Percentiles rank a stretch among this genome's conserved stretches.
Conservation (phyloP, 2,888 invertebrate species). For the Folsomia manolachei region DNA sequence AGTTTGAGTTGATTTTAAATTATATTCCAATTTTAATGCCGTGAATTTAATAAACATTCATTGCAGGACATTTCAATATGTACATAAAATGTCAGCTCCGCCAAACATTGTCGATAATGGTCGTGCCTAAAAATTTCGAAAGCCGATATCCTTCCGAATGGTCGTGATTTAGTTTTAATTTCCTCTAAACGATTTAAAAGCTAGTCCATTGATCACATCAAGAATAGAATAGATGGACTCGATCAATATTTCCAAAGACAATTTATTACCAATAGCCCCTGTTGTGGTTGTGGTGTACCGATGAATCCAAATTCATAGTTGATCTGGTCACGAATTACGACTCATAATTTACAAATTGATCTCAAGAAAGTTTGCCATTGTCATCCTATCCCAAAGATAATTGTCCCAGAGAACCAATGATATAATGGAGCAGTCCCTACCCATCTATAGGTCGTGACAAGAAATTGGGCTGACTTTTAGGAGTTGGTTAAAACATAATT, state of each 20-base stretch:
- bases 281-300: neutral
- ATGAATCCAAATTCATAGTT: no score
- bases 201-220: neutral
- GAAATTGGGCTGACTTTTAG: neutral
- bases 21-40: no score
- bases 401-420: neutral
- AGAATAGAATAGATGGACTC: no score
- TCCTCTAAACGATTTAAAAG: constrained; percentile 1
- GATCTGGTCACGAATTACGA: no score
- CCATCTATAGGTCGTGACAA: neutral
- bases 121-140: neutral
- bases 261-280: neutral
- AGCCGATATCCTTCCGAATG: neutral
- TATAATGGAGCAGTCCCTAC: neutral
- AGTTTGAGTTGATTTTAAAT: no score
- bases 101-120: neutral
- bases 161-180: constrained; percentile 7
- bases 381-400: neutral
- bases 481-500: neutral
- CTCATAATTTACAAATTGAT: no score
- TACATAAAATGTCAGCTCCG: neutral
- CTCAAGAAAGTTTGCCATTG: no score
- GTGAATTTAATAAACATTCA: no score
- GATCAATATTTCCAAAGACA: neutral
- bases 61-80: no score